Conservation (phyloP, 2,113 vertebrate genomes). For the Alosa alosa region DNA sequence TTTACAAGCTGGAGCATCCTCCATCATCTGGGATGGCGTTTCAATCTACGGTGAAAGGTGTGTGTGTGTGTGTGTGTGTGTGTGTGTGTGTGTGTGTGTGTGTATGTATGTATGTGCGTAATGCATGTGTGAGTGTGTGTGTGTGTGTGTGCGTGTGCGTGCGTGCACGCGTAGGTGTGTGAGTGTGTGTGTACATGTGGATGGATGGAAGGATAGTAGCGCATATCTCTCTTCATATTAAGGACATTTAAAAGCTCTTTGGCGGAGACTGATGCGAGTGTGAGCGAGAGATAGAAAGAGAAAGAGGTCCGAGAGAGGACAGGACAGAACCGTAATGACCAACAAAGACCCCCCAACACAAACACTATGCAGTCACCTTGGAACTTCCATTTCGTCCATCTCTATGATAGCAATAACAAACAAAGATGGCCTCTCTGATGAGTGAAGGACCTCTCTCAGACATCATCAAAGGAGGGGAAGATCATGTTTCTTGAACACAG, state of each 20-base stretch:
- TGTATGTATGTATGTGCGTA: neutral
- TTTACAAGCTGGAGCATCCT: neutral
- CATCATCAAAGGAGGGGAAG: neutral
- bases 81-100: constrained; percentile 7
- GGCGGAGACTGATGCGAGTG: too few relatives aligned
- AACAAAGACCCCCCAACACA: too few relatives aligned
- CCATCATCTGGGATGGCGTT: neutral
- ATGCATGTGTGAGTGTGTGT: neutral
- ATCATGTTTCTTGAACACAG: neutral
- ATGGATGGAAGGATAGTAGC: neutral
- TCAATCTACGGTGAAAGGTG: neutral
- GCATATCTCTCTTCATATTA: too few relatives aligned
- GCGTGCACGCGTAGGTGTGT: neutral
- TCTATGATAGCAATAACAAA: too few relatives aligned
- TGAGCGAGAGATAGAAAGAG: neutral
- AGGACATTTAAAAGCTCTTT: too few relatives aligned
- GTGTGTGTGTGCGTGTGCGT: neutral
- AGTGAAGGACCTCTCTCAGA: too few relatives aligned
- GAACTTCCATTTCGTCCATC: too few relatives aligned
- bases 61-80: neutral
- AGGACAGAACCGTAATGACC: too few relatives aligned
- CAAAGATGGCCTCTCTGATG: too few relatives aligned
- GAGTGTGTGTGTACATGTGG: neutral
- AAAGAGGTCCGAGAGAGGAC: neutral
- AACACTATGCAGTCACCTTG: too few relatives aligned